Conservation (phyloP, 2,113 vertebrate species). For the Bubo scandiacus region DNA sequence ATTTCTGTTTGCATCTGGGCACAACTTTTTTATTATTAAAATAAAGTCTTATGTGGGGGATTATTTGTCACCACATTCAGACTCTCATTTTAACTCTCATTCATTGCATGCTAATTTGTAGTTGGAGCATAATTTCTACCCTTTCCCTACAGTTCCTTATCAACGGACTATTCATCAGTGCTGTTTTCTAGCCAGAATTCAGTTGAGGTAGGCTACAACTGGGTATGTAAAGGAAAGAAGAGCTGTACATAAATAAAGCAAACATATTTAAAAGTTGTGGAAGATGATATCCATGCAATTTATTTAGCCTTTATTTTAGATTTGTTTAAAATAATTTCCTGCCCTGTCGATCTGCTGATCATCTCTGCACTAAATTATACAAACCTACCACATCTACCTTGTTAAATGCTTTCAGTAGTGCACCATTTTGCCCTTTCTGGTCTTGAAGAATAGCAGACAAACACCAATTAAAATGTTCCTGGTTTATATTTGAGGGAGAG, state of each 20-base stretch:
- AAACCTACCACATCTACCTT: not conserved
- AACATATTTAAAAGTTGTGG: not conserved
- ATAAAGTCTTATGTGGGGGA: not conserved
- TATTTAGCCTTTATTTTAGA: not conserved
- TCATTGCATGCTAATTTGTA: not conserved
- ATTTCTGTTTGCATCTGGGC: not conserved
- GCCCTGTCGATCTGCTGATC: not conserved
- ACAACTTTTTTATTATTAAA: not conserved
- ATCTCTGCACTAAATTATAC: not conserved
- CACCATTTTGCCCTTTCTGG: not conserved
- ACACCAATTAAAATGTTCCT: not conserved
- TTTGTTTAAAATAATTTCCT: not conserved
- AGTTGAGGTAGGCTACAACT: not conserved
- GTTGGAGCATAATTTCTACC: not conserved
- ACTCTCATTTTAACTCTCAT: not conserved
- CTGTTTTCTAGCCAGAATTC: not conserved
- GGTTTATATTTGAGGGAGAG: not conserved
- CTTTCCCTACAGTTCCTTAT: not conserved
- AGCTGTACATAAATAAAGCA: not conserved
- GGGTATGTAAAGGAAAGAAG: not conserved
- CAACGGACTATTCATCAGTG: not conserved
- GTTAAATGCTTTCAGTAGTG: not conserved
- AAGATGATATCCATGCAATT: not conserved
- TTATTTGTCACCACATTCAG: not conserved
- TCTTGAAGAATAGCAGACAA: not conserved